phyloP scores from a whole-genome alignment of 2,797 vertebrate species.

The Danio aesculapii region DNA sequence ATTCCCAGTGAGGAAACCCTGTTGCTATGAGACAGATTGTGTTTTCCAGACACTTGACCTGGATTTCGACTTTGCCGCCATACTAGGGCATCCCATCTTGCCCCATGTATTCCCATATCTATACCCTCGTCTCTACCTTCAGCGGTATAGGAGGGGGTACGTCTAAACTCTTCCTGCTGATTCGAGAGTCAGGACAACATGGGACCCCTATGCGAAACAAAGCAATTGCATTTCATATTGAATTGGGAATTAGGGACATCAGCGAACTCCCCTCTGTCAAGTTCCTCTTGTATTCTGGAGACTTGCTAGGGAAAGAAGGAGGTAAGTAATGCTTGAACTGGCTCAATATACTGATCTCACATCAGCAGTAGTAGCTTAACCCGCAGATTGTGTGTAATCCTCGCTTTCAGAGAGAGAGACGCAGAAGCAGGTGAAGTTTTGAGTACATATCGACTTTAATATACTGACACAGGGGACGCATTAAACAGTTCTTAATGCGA shows the following conservation, averaged over 20 bases:
- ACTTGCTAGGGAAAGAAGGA: slow-evolving; percentile 27
- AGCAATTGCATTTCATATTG: slow-evolving; percentile 85
- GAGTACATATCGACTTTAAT: background rate
- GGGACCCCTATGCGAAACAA: slow-evolving; percentile 80
- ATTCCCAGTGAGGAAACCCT: slow-evolving; percentile 46
- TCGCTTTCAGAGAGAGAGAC: slow-evolving; percentile 11
- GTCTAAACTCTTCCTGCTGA: slow-evolving; percentile 71
- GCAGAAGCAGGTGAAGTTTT: background rate
- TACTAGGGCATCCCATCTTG: slow-evolving; percentile 23
- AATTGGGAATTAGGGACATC: slow-evolving; percentile 83
- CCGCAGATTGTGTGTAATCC: slow-evolving; percentile 40
- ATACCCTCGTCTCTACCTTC: slow-evolving; percentile 34
- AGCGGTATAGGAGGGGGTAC: slow-evolving; percentile 68
- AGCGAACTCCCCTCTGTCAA: slow-evolving; percentile 59
- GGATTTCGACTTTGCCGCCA: slow-evolving; percentile 40
- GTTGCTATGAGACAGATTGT: slow-evolving; percentile 56
- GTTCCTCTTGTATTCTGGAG: slow-evolving; percentile 34
- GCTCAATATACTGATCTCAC: slow-evolving; percentile 40
- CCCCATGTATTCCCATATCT: slow-evolving; percentile 44
- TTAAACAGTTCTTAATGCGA: background rate
- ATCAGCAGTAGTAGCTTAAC: slow-evolving; percentile 35
- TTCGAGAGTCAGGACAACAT: slow-evolving; percentile 72
- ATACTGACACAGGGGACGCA: background rate
- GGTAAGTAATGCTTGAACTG: slow-evolving; percentile 44
- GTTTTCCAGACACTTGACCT: slow-evolving; percentile 55